Evolutionary conservation across 2,888 invertebrate genomes (phyloP).

Genomic region (Drosophila maculinotata): DNA sequence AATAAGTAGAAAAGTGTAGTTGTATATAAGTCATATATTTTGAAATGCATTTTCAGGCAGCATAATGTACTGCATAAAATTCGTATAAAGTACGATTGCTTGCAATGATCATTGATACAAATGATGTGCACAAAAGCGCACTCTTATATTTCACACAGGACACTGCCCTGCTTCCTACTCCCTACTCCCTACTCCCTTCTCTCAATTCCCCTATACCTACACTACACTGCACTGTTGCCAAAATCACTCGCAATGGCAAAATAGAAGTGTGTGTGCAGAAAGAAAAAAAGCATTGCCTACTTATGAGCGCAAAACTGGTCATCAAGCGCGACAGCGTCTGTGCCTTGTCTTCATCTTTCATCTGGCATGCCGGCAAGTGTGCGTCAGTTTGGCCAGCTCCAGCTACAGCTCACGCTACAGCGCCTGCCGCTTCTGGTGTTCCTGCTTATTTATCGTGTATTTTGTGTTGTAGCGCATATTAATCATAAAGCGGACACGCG

Average conservation of each 20-base stretch:
- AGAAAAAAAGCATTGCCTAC: constrained; percentile 53
- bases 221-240: neutral
- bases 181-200: no score
- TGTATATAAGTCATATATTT: neutral
- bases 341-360: constrained; percentile 56
- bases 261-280: constrained; percentile 1
- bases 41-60: neutral
- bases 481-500: constrained; percentile 80
- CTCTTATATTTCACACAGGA: neutral
- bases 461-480: constrained; percentile 79
- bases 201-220: neutral
- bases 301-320: constrained; percentile 41
- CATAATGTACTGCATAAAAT: no score
- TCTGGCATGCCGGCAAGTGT: constrained; percentile 35
- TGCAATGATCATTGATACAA: neutral
- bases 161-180: neutral
- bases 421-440: constrained; percentile 11
- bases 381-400: constrained; percentile 27
- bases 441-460: constrained; percentile 72
- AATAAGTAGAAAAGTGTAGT: no score
- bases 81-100: neutral
- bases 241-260: neutral
- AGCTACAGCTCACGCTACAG: constrained; percentile 1
- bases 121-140: neutral
- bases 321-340: constrained; percentile 25